Percentiles rank a stretch among this genome's conserved stretches.
These are phyloP conservation scores for Dysdera silvatica DNA, from an alignment of 1,140 invertebrate species.

Conservation along the genomic window DNA sequence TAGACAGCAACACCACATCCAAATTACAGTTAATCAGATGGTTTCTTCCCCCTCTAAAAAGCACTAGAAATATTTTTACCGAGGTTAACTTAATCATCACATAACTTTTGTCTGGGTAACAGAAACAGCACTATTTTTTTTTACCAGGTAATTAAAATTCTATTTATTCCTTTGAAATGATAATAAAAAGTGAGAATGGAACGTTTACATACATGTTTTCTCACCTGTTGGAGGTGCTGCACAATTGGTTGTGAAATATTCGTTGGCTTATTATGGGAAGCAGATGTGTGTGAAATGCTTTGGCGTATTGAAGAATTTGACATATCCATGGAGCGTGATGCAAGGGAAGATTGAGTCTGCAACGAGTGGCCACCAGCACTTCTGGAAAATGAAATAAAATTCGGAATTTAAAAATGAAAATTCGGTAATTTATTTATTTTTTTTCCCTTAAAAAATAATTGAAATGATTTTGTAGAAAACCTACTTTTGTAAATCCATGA, in stretches of 20 bases:
- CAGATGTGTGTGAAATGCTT: conserved; percentile 1
- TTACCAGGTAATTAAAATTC: not conserved
- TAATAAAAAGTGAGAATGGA: not conserved
- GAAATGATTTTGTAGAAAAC: not conserved
- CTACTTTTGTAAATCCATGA: conserved; percentile 28
- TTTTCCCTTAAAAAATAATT: conserved; percentile 4
- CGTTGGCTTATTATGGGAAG: conserved; percentile 18
- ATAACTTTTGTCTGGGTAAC: no score
- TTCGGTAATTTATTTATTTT: not conserved
- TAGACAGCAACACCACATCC: not conserved
- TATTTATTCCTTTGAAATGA: not conserved
- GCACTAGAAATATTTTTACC: no score
- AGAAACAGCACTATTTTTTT: no score
- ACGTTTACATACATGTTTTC: no score
- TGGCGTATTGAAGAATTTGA: conserved; percentile 7
- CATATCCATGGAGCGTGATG: conserved; percentile 10
- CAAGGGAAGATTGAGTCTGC: conserved; percentile 7
- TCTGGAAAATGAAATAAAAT: not conserved
- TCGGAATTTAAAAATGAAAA: not conserved
- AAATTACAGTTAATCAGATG: no score
- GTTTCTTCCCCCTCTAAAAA: no score
- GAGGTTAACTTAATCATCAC: no score
- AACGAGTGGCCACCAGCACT: conserved; percentile 6
- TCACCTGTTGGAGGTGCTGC: conserved; percentile 27
- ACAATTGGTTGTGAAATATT: conserved; percentile 29